A percentile compares a stretch with the other conserved stretches of the same genome.
These are phyloP conservation scores for Spodoptera litura DNA, from an alignment of 1,140 invertebrate species.

Conservation along the genomic window DNA sequence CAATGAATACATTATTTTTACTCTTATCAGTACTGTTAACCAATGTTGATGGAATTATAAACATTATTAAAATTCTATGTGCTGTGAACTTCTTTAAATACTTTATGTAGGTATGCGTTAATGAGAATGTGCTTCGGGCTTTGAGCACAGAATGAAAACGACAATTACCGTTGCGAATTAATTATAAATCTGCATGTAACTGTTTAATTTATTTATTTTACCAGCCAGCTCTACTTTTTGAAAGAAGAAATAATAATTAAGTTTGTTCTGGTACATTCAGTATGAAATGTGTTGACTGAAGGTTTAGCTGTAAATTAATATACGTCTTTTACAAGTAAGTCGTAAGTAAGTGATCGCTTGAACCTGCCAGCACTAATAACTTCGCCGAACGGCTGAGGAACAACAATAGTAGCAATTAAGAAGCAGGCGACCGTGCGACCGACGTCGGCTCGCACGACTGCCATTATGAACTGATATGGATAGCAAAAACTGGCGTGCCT, in stretches of 20 bases:
- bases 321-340: slow-evolving; percentile 16
- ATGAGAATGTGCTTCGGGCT: slow-evolving; percentile 6
- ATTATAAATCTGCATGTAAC: not conserved
- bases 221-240: too few relatives aligned
- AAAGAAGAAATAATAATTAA: too few relatives aligned
- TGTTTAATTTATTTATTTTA: too few relatives aligned
- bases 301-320: not conserved
- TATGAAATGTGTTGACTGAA: too few relatives aligned
- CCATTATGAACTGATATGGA: slow-evolving; percentile 35
- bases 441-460: slow-evolving; percentile 16
- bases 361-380: slow-evolving; percentile 32
- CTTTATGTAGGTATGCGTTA: slow-evolving; percentile 4
- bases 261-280: too few relatives aligned
- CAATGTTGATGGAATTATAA: slow-evolving; percentile 11
- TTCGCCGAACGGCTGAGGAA: slow-evolving; percentile 13
- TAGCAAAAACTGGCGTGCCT: slow-evolving; percentile 29
- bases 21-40: slow-evolving; percentile 36
- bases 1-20: slow-evolving; percentile 37
- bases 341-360: slow-evolving; percentile 10
- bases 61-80: slow-evolving; percentile 22
- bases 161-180: not conserved
- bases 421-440: slow-evolving; percentile 31
- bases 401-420: slow-evolving; percentile 41
- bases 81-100: not conserved
- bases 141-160: slow-evolving; percentile 3